Conservation (phyloP, 2,113 vertebrate species). For the Lycaon pictus region DNA sequence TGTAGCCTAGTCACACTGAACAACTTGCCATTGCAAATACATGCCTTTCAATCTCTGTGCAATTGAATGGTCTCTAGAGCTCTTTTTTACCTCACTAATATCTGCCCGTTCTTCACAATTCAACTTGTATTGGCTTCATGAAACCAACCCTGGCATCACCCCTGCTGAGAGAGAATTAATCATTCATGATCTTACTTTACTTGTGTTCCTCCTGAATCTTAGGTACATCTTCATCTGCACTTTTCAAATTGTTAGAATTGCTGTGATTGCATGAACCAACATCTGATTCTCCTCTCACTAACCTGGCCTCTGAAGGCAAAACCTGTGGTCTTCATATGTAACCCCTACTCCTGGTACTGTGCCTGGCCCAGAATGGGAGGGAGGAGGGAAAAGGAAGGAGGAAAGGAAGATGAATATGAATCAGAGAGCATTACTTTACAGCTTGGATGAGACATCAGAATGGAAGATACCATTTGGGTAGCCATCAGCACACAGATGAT, state of each 20-base stretch:
- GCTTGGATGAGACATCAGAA: not conserved
- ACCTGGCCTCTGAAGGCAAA: not conserved
- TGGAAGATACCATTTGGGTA: not conserved
- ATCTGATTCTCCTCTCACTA: not conserved
- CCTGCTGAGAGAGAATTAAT: not conserved
- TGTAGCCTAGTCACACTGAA: not conserved
- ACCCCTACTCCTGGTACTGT: not conserved
- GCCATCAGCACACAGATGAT: not conserved
- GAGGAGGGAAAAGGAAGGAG: not conserved
- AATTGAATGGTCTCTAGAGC: not conserved
- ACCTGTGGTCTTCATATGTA: not conserved
- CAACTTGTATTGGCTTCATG: not conserved
- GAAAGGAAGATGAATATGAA: not conserved
- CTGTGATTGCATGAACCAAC: not conserved
- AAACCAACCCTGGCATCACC: not conserved
- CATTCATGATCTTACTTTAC: not conserved
- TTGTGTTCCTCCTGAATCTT: not conserved
- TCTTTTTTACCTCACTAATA: not conserved
- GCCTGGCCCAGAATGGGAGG: not conserved
- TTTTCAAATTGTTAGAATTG: not conserved
- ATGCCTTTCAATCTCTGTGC: not conserved
- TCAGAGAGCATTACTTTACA: not conserved
- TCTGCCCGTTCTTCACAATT: not conserved
- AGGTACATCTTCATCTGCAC: not conserved
- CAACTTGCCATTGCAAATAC: not conserved